Evolutionary conservation across 2,888 invertebrate genomes (phyloP).

Genomic region (Meteorus colon): DNA sequence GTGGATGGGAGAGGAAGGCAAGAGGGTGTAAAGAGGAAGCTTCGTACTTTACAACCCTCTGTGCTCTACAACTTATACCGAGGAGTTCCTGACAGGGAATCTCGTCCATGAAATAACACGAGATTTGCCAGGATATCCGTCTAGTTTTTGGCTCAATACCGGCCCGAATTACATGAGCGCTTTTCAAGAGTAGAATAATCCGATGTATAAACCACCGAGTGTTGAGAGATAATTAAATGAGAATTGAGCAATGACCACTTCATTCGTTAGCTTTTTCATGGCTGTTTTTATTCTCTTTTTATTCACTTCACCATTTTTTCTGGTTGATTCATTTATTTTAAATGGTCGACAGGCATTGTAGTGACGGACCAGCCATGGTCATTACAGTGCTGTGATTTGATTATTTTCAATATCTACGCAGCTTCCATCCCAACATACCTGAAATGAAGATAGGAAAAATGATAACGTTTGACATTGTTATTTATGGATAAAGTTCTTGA

Average conservation of each 20-base stretch:
- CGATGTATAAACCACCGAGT: neutral
- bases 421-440: neutral
- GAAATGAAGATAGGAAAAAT: neutral
- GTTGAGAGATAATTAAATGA: neutral
- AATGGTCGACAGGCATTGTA: neutral
- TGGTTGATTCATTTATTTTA: neutral
- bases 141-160: slow-evolving; percentile 17
- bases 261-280: no score
- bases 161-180: neutral
- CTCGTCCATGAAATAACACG: slow-evolving; percentile 35
- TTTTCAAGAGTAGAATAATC: neutral
- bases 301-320: no score
- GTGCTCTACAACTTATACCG: neutral
- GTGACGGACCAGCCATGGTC: neutral
- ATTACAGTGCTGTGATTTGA: neutral
- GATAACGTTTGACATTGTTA: neutral
- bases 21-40: slow-evolving; percentile 36
- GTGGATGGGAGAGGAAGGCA: slow-evolving; percentile 30
- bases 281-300: no score
- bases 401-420: neutral
- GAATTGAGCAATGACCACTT: neutral
- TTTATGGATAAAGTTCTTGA: neutral
- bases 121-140: slow-evolving; percentile 35
- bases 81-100: slow-evolving; percentile 33
- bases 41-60: slow-evolving; percentile 38